phyloP scores from a whole-genome alignment of 1,140 invertebrate species.

The Tetramorium alpestre region DNA sequence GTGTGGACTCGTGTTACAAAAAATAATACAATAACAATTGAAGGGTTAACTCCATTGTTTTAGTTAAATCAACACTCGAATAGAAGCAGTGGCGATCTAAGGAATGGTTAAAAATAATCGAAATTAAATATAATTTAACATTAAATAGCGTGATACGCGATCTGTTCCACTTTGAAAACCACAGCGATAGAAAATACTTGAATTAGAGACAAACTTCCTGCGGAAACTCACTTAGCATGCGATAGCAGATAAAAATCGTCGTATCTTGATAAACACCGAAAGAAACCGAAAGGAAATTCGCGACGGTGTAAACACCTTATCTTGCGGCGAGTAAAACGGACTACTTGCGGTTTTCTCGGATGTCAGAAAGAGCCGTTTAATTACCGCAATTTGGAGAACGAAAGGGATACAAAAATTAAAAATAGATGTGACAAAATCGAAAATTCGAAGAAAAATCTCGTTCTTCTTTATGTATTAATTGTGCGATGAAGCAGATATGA shows the following conservation, averaged over 20 bases:
- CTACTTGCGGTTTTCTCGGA: neutral
- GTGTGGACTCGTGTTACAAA: too few relatives aligned
- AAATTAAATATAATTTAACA: too few relatives aligned
- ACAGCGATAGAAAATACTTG: neutral
- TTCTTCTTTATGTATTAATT: neutral
- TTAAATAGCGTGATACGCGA: neutral
- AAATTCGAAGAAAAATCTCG: neutral
- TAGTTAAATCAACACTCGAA: too few relatives aligned
- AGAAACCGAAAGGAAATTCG: slow-evolving; percentile 1
- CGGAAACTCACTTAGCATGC: neutral
- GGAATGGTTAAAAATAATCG: too few relatives aligned
- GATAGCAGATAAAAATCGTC: neutral
- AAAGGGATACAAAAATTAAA: neutral
- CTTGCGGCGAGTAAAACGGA: neutral
- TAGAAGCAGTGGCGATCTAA: too few relatives aligned
- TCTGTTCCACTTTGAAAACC: neutral
- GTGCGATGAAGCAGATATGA: neutral
- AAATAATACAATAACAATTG: too few relatives aligned
- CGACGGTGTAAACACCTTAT: slow-evolving; percentile 19
- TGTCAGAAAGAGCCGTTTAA: neutral
- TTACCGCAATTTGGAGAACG: neutral
- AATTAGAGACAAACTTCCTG: neutral
- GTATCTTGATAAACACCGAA: neutral
- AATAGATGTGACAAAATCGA: neutral
- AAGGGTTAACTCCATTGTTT: too few relatives aligned